Evolutionary conservation across 2,888 invertebrate species (phyloP), one percentile per base, ranked within the genome.

Genomic region (Drosophila demipolita): DNA sequence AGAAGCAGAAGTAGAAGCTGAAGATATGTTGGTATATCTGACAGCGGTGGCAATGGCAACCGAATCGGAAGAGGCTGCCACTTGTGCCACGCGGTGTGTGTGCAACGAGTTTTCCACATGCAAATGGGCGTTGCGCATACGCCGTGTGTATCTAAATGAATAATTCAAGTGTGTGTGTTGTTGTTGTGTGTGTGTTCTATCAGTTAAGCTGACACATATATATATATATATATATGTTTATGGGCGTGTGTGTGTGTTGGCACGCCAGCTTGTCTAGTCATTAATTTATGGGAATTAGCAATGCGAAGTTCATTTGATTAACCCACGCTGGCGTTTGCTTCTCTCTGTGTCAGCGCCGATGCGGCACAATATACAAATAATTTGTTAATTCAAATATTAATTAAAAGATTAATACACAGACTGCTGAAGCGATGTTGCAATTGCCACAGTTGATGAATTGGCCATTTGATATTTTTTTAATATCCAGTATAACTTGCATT

Each of bases 121-220:
- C 80, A 86, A 88, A 88, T 86, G 89, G 91, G 91, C 91, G 91
- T 92, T 91, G 91, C 89, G 87, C 92, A 91, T 91, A 91, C 88
- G 85, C 89, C 73, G 42, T 49, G 69, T 71, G 29, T 50, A 52
- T 33, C 35, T 52, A 48, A 23, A 32, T 33, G 36, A 15, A 26
- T 54, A 33, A n/a, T 50, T 26, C 29, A 36, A 45, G 33, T 55
- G 59, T 29, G n/a, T 62, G 45, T 7, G 53, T n/a, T n/a, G n/a
- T n/a, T n/a, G n/a, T 40, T 49, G 26, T 49, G 32, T 59, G 62
- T 49, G 40, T 23, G n/a, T 55, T 35, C 40, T 66, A 59, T 62
- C 32, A 33, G 59, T 35, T 49, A 57, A 67, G 69, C 57, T 40
- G 55, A 67, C 68, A 67, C 48, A 45, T 38, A 53, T 52, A 45